phyloP scores from a whole-genome alignment of 2,888 invertebrate genomes.

The Heliconius cydno region DNA sequence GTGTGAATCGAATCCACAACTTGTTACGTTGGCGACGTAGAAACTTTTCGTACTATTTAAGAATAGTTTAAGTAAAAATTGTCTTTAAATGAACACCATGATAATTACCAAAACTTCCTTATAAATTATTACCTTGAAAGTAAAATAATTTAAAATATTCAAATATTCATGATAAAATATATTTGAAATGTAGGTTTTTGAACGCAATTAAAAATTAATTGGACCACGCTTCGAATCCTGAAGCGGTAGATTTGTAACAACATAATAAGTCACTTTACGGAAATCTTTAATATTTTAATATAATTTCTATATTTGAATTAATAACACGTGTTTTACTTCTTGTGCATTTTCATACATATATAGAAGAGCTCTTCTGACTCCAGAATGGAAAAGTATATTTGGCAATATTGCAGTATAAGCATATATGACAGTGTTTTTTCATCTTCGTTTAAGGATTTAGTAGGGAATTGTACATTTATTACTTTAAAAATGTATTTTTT shows the following conservation, averaged over 20 bases:
- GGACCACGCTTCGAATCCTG: slow-evolving; percentile 15
- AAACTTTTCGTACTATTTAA: no score
- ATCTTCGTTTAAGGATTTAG: no score
- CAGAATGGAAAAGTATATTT: no score
- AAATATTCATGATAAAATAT: slow-evolving; percentile 5
- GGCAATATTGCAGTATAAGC: no score
- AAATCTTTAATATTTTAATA: slow-evolving; percentile 45
- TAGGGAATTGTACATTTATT: no score
- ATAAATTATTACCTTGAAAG: neutral
- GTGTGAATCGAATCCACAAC: no score
- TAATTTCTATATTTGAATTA: slow-evolving; percentile 19
- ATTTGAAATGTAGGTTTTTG: neutral
- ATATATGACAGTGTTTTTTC: no score
- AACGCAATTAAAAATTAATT: slow-evolving; percentile 27
- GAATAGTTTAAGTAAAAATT: neutral
- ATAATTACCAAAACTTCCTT: neutral
- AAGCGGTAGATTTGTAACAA: slow-evolving; percentile 56
- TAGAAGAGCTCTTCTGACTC: no score
- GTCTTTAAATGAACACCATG: neutral
- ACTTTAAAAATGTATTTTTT: no score
- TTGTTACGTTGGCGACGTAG: no score
- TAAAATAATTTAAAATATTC: neutral
- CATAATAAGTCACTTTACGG: slow-evolving; percentile 61
- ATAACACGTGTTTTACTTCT: neutral
- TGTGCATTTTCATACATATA: neutral